A percentile compares a stretch with the other conserved stretches of the same genome.
phyloP scores from a whole-genome alignment of 2,797 vertebrate genomes.

The Macrochelys suwanniensis region DNA sequence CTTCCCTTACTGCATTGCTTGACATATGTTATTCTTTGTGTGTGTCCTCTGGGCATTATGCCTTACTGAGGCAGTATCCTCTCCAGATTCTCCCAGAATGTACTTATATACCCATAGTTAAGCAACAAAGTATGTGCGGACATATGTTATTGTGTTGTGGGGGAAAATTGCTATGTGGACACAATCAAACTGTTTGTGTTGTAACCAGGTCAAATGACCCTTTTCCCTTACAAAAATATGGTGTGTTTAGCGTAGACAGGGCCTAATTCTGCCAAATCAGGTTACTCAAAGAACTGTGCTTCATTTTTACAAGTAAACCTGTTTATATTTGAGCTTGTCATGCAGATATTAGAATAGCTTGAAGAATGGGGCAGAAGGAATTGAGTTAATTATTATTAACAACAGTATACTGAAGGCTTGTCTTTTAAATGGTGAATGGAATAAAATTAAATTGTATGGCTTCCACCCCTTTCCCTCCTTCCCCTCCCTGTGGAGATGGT shows the following conservation, averaged over 20 bases:
- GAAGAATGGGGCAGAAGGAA: conserved; percentile 22
- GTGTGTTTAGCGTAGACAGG: background rate
- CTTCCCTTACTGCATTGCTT: conserved; percentile 14
- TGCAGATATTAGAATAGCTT: conserved; percentile 19
- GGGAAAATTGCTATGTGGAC: background rate
- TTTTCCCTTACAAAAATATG: background rate
- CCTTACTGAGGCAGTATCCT: background rate
- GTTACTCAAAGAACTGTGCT: background rate
- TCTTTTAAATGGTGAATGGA: background rate
- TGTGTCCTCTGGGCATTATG: background rate
- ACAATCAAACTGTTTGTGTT: background rate
- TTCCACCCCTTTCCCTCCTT: no score
- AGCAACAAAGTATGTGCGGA: background rate
- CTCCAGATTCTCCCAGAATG: background rate
- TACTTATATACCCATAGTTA: background rate
- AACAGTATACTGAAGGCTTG: background rate
- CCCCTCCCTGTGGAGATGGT: no score
- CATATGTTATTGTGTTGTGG: background rate
- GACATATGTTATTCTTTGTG: background rate
- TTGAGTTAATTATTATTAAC: conserved; percentile 1
- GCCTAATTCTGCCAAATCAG: background rate
- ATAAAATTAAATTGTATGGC: background rate
- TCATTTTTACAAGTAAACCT: background rate
- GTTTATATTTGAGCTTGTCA: background rate
- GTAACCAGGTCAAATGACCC: background rate